Base-by-base conservation (phyloP, 2,888 invertebrate species). In the Agonopterix arenella region DNA sequence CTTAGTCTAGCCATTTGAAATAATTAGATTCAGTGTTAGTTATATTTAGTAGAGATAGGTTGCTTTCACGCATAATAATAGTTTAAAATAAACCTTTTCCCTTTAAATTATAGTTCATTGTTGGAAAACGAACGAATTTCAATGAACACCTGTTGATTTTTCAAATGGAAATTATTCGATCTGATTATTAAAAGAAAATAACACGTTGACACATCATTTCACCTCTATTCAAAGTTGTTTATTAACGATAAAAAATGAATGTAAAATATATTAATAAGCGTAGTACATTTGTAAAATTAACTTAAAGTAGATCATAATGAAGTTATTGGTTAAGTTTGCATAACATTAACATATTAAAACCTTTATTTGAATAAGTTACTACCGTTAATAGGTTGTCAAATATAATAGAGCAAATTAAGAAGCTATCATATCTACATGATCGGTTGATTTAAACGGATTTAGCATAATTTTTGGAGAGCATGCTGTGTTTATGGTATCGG, bases 401-500 rank as follows among this genome's bases (percentile, higher is more conserved):
- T 36, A 11, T 36, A 45, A 45, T 36, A 36, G 16, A 45, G 11
- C 4, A 36, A 36, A 45, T 44, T 44, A 8, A 28, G 8, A 11
- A 36, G 45, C 11, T 8, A 36, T 36, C n/a, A 36, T 36, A 45
- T 11, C 11, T 40, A 9, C 11, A 36, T 43, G 10, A 28, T 28
- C 28, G 7, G 28, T 28, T 28, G 28, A 28, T 28, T 28, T 28
- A 28, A 28, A 28, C 28, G 28, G 28, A 28, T 28, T 40, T n/a
- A 40, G 40, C 40, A 43, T 37, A 46, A 13, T 10, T 38, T 13
- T 8, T 43, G 5, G 10, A 49, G 53, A 59, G 50, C 67, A 67
- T 51, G 56, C 65, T 64, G 64, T 61, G 56, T 59, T 54, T 57
- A 57, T 47, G 46, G 54, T 45, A 48, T 51, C 45, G 47, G 28